Conservation (phyloP, 2,888 invertebrate species). For the Synergus itoensis region DNA sequence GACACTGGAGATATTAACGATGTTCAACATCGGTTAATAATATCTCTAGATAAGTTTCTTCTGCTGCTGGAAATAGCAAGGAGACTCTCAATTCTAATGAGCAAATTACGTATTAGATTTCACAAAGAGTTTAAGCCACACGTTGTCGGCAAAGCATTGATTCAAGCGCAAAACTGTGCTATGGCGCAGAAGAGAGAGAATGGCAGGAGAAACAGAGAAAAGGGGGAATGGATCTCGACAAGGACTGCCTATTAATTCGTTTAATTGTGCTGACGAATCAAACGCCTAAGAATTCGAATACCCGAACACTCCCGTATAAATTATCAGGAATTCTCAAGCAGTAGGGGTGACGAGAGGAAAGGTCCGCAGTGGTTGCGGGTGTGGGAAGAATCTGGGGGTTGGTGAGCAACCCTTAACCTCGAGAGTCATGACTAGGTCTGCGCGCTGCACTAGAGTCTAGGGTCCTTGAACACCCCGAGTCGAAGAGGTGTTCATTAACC, state of each 20-base stretch:
- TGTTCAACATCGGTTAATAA: neutral
- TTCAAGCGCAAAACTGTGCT: conserved; percentile 15
- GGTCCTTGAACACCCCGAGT: conserved; percentile 64
- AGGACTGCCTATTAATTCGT: conserved; percentile 71
- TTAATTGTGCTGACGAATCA: conserved; percentile 75
- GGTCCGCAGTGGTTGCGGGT: conserved; percentile 47
- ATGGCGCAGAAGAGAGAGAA: conserved; percentile 4
- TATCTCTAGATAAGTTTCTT: too few species aligned
- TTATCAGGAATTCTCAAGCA: conserved; percentile 69
- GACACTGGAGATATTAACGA: conserved; percentile 46
- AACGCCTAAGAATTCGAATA: conserved; percentile 66
- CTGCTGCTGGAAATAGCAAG: neutral
- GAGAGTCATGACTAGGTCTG: conserved; percentile 66
- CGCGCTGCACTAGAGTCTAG: conserved; percentile 67
- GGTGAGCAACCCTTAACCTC: conserved; percentile 67
- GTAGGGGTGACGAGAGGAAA: conserved; percentile 49
- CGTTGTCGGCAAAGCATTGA: neutral
- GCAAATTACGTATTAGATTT: conserved; percentile 3
- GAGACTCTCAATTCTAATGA: neutral
- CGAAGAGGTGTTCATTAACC: conserved; percentile 72
- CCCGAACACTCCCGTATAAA: conserved; percentile 61
- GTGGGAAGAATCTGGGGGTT: conserved; percentile 49
- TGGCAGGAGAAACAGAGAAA: conserved; percentile 11
- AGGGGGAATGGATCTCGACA: conserved; percentile 45
- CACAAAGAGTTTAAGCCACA: conserved; percentile 6